Percentiles rank a stretch among this genome's conserved stretches.
Conservation (phyloP, 2,113 vertebrate species). For the Clinocottus analis region DNA sequence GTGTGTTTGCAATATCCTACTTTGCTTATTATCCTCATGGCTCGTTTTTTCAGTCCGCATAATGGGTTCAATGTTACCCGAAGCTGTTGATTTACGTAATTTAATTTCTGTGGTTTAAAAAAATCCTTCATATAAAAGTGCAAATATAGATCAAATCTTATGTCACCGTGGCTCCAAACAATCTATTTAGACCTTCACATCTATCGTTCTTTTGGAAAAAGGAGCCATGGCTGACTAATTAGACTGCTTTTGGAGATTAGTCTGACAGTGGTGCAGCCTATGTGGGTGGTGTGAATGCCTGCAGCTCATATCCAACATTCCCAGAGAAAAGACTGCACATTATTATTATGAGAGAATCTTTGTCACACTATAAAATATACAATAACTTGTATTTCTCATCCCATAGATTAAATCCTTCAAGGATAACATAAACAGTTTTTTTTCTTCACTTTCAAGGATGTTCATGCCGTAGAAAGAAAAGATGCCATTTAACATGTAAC, state of each 20-base stretch:
- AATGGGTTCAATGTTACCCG: background rate
- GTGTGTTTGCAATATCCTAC: background rate
- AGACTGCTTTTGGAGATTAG: conserved; percentile 52
- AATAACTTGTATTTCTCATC: conserved; percentile 8
- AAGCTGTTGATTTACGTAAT: background rate
- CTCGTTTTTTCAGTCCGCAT: background rate
- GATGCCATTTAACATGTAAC: background rate
- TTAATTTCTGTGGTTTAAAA: conserved; percentile 28
- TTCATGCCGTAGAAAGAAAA: background rate
- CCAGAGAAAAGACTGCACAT: conserved; percentile 26
- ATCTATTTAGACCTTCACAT: conserved; percentile 35
- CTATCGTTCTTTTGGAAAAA: conserved; percentile 35
- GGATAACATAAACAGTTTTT: background rate
- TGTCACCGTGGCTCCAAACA: background rate
- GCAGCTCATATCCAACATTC: conserved; percentile 44
- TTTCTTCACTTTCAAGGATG: background rate
- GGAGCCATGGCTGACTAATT: conserved; percentile 56
- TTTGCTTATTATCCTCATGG: background rate
- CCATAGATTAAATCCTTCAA: background rate
- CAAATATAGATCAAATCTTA: conserved; percentile 40
- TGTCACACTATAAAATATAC: background rate
- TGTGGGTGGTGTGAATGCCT: conserved; percentile 68
- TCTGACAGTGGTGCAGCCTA: conserved; percentile 55
- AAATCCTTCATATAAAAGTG: conserved; percentile 36
- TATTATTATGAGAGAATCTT: conserved; percentile 39